Conservation (phyloP, 2,113 vertebrate species). For the Lasiurus cinereus region DNA sequence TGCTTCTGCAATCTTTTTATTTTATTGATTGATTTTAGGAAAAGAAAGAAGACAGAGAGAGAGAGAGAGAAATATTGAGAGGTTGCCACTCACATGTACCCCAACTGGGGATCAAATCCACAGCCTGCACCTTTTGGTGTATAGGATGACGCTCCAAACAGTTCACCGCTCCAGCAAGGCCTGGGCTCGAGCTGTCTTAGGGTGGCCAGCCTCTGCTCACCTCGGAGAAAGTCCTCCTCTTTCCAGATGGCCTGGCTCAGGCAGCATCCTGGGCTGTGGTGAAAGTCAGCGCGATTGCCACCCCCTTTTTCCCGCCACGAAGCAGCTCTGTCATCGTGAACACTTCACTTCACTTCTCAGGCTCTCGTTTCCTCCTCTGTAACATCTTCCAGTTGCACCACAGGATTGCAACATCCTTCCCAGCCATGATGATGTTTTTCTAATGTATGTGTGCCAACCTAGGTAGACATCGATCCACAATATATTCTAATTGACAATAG, state of each 20-base stretch:
- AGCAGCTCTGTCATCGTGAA: not conserved
- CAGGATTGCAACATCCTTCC: not conserved
- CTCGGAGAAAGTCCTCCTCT: not conserved
- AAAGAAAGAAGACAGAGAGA: not conserved
- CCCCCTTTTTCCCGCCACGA: not conserved
- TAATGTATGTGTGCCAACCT: not conserved
- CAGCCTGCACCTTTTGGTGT: not conserved
- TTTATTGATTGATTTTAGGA: not conserved
- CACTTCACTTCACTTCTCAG: not conserved
- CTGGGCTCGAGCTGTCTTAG: not conserved
- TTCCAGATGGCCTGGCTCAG: not conserved
- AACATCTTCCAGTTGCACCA: not conserved
- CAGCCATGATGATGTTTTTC: not conserved
- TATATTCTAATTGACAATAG: not conserved
- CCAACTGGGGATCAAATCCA: not conserved
- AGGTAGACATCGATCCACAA: not conserved
- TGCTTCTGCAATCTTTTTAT: not conserved
- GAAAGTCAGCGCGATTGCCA: not conserved
- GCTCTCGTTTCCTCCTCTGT: constrained; percentile 17
- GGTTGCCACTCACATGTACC: not conserved
- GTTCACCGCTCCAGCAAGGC: not conserved
- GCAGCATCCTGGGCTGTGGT: not conserved
- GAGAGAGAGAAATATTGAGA: not conserved
- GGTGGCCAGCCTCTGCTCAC: not conserved
- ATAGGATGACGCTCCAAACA: not conserved